Evolutionary conservation across 2,113 vertebrate genomes (phyloP), one percentile per base, ranked within the genome.

Genomic region (Nibea albiflora): DNA sequence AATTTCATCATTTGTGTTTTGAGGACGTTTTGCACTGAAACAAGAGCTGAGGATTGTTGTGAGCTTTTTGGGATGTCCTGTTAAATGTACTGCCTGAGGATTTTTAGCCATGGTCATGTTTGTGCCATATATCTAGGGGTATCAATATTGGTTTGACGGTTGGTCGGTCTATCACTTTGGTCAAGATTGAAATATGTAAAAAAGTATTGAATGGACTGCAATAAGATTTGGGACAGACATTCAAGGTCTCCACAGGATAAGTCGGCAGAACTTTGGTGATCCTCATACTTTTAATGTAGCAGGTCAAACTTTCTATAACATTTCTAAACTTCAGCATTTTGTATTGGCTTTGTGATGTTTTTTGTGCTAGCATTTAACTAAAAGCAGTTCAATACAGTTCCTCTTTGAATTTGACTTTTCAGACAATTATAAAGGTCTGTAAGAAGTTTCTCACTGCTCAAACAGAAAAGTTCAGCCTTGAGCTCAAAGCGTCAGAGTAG

Each of bases 21-120:
- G 35, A 39, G 22, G 22, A 54, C n/a, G 24, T 65, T 71, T 64
- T 80, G 78, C 47, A 42, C 47, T 72, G 53, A 62, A 85, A 53
- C 20, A 74, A n/a, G n/a, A 49, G 58, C 44, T 60, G 20, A 24
- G 2, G 20, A 22, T 50, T 44, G 12, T 42, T 73, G 53, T 46
- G 28, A 5, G 0, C 49, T 11, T 54, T 58, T 49, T 2, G 14
- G 7, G 8, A 35, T 22, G 11, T 73, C 10, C 17, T 61, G 57
- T 47, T 35, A 8, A 50, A 16, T 44, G 42, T 44, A 3, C 19
- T 44, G 11, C 53, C 15, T 5, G 22, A 26, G 11, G 49, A 53
- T 35, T 15, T 52, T 54, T 39, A 54, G 50, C 42, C 47, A 50
- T 4, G 17, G 22, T 66, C 44, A 12, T 46, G 11, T 14, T 39